Conservation (phyloP, 2,888 invertebrate genomes). For the Eurois occulta region DNA sequence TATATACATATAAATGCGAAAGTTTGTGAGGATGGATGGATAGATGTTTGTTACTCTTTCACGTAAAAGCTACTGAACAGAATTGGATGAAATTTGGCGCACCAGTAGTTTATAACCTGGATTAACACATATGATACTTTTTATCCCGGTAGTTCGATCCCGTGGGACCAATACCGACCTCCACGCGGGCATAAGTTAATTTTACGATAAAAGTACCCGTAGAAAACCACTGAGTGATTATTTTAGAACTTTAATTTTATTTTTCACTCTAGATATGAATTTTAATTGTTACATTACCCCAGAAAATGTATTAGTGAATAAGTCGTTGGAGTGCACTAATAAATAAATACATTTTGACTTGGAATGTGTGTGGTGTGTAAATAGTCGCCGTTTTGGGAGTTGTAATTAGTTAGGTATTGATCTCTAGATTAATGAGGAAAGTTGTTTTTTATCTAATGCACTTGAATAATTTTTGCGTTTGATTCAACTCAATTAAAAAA, state of each 20-base stretch:
- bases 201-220: not conserved
- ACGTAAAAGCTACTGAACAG: not conserved
- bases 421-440: not conserved
- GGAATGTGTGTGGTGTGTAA: not conserved
- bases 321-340: no score
- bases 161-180: not conserved
- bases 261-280: no score
- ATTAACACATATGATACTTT: not conserved
- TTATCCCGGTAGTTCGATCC: not conserved
- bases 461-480: not conserved
- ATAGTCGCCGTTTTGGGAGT: not conserved
- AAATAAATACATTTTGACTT: slow-evolving; percentile 9
- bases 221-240: not conserved
- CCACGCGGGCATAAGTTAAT: not conserved
- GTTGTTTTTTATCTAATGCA: not conserved
- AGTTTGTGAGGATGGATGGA: not conserved
- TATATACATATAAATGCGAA: not conserved
- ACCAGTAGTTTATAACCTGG: not conserved
- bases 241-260: no score
- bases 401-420: not conserved
- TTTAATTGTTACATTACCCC: no score
- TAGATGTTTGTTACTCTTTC: not conserved
- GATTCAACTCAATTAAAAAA: no score
- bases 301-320: no score
- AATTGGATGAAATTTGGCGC: not conserved